phyloP scores from a whole-genome alignment of 2,888 invertebrate species.

The Cinara cedri region DNA sequence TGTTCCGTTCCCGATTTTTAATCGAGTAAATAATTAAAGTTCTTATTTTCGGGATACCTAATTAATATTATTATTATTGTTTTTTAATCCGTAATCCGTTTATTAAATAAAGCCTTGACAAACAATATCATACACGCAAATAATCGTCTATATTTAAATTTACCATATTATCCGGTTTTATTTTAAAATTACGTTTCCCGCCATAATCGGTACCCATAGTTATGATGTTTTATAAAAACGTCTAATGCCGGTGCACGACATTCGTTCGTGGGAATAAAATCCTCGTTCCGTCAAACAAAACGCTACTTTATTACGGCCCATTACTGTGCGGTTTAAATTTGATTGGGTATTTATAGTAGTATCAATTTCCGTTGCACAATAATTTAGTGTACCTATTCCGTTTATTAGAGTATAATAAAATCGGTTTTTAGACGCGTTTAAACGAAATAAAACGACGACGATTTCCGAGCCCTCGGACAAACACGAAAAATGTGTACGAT shows the following conservation, averaged over 20 bases:
- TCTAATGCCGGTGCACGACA: no score
- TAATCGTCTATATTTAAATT: neutral
- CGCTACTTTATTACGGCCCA: neutral
- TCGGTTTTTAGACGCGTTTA: neutral
- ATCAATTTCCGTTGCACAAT: no score
- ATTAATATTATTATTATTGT: no score
- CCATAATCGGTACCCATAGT: neutral
- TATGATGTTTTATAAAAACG: no score
- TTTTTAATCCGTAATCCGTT: no score
- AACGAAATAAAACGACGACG: neutral
- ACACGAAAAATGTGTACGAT: constrained; percentile 9
- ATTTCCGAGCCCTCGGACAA: constrained; percentile 2
- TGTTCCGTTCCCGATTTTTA: no score
- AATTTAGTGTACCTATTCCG: no score
- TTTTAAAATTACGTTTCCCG: neutral
- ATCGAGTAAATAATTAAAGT: no score
- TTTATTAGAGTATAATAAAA: neutral
- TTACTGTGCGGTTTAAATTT: constrained; percentile 8
- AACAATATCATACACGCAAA: neutral
- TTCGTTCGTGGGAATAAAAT: neutral
- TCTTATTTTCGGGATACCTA: no score
- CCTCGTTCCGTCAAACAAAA: constrained; percentile 11
- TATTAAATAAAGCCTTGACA: constrained; percentile 9
- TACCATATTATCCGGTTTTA: neutral
- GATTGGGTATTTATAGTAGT: no score